These are phyloP conservation scores for Dryomyza anilis DNA, from an alignment of 2,888 invertebrate genomes.

Conservation along the genomic window DNA sequence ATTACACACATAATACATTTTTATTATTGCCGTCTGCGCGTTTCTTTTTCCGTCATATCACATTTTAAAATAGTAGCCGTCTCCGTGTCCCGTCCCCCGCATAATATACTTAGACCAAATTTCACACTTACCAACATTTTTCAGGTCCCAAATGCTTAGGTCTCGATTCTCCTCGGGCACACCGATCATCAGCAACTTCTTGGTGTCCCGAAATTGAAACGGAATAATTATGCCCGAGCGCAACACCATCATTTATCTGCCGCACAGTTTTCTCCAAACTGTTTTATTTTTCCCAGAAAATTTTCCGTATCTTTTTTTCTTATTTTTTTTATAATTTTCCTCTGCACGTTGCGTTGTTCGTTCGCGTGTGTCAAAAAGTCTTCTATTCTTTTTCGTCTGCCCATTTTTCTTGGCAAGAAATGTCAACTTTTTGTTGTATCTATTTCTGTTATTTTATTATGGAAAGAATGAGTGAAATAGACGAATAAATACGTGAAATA, in stretches of 20 bases:
- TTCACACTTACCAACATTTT: constrained; percentile 56
- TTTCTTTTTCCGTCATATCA: neutral
- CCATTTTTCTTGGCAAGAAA: neutral
- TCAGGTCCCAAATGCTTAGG: constrained; percentile 54
- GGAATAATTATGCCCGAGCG: constrained; percentile 55
- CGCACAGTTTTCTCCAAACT: neutral
- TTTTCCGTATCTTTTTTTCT: neutral
- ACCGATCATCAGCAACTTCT: constrained; percentile 54
- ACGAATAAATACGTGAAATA: constrained; percentile 6
- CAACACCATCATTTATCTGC: constrained; percentile 50
- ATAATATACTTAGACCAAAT: no score
- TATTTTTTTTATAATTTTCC: neutral
- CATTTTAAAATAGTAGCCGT: neutral
- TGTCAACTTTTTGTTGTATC: constrained; percentile 8
- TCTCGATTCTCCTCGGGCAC: constrained; percentile 50
- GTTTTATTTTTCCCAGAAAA: no score
- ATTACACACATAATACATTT: no score
- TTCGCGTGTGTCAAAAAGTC: constrained; percentile 13
- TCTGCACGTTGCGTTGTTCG: neutral
- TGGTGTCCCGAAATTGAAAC: constrained; percentile 56
- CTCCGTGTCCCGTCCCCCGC: no score
- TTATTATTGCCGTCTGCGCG: constrained; percentile 6
- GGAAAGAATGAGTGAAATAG: neutral
- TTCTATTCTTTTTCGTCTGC: constrained; percentile 11
- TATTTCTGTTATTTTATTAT: constrained; percentile 2